Evolutionary conservation across 2,113 vertebrate genomes (phyloP).

Genomic region (Probosciger aterrimus): DNA sequence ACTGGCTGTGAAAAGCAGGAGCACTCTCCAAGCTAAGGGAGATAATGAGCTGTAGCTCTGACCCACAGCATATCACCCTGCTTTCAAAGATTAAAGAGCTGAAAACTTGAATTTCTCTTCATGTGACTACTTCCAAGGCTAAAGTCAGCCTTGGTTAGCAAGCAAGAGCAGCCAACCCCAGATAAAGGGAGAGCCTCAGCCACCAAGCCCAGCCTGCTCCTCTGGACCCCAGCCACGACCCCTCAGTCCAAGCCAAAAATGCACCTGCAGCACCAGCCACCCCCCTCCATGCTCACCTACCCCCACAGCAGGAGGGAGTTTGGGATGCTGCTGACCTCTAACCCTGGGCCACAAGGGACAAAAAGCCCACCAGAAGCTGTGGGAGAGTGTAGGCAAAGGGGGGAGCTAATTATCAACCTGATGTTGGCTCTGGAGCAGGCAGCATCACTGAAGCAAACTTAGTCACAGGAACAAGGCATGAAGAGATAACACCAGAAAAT

Average conservation of each 20-base stretch:
- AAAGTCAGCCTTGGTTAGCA: neutral
- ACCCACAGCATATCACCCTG: neutral
- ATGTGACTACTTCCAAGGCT: neutral
- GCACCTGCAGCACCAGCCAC: neutral
- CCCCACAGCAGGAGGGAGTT: slow-evolving; percentile 27
- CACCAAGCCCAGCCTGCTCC: neutral
- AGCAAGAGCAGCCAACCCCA: neutral
- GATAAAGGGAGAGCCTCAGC: neutral
- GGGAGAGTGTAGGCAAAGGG: slow-evolving; percentile 6
- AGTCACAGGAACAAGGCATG: slow-evolving; percentile 58
- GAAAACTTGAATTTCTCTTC: neutral
- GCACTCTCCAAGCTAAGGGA: neutral
- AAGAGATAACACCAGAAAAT: slow-evolving; percentile 71
- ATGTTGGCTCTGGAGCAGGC: slow-evolving; percentile 7
- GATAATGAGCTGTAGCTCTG: neutral
- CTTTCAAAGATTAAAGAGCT: neutral
- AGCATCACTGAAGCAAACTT: slow-evolving; percentile 38
- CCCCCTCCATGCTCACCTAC: slow-evolving; percentile 39
- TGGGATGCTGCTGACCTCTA: slow-evolving; percentile 57
- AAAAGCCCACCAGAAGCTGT: slow-evolving; percentile 43
- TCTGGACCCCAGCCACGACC: rapidly evolving
- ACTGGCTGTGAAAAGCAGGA: neutral
- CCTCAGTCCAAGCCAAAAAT: neutral
- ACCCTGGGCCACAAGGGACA: slow-evolving; percentile 33
- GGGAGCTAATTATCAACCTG: slow-evolving; percentile 36